Evolutionary conservation across 2,888 invertebrate species (phyloP), one percentile per base, ranked within the genome.

Genomic region (Neria commutata): DNA sequence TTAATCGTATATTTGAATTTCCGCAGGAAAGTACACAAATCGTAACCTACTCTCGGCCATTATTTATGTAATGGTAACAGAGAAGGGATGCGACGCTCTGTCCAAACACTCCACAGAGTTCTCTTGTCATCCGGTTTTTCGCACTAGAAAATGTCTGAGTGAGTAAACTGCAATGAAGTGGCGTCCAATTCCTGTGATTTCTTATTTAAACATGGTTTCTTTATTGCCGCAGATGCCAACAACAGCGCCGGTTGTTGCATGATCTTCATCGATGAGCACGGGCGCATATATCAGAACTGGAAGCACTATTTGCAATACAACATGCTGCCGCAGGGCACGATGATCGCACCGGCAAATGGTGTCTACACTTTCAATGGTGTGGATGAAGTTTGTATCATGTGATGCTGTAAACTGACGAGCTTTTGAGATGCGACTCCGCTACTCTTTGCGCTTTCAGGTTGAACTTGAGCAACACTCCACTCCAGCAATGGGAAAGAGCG

Each of bases 201-300:
- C 14, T 23, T 26, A 19, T 37, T n/a, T 33, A 3, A n/a, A 21
- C 10, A 25, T 37, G 19, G 10, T 50, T 8, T 24, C 6, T n/a
- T 14, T 46, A 49, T 8, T n/a, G n/a, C n/a, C n/a, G n/a, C 45
- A 67, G 65, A 62, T 14, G 14, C 37, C 0, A 61, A 63, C 16
- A 67, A 69, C 47, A 77, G 77, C 47, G 63, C 62, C 4, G 62
- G 69, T 11, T 77, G 79, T 42, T 79, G 78, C 58, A 78, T 78
- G 74, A 52, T 80, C 62, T 70, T 70, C 59, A 58, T 78, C 62
- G 73, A 81, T 71, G 66, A 78, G 69, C 64, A 71, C 24, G 76
- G 74, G 1, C 75, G 84, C 3, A 80, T 81, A 6, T 85, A 85
- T 63, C 56, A 69, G 45, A 76, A 74, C 55, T 85, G 84, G 85